Evolutionary conservation across 23 tunicate genomes (phyloP).

Genomic region (Styela plicata): DNA sequence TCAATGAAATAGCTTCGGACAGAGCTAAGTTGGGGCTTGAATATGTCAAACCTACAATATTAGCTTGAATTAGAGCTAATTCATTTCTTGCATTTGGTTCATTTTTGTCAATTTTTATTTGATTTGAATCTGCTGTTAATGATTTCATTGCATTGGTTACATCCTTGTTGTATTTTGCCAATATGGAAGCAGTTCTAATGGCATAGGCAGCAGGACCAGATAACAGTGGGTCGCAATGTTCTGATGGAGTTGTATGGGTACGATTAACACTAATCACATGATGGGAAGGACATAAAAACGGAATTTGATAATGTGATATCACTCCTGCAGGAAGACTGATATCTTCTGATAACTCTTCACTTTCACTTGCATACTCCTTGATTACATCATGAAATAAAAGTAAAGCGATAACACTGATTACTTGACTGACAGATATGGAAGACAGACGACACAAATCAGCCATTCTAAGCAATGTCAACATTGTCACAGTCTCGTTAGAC

Average conservation of each 20-base stretch:
- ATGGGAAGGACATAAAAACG: slow-evolving; percentile 69
- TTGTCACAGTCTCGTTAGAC: slow-evolving; percentile 34
- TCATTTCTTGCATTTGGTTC: slow-evolving; percentile 23
- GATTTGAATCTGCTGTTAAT: not conserved
- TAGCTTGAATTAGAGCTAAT: not conserved
- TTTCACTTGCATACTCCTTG: slow-evolving; percentile 16
- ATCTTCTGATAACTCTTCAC: slow-evolving; percentile 2
- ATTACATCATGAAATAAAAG: slow-evolving; percentile 67
- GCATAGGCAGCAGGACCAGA: slow-evolving; percentile 63
- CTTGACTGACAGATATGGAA: slow-evolving; percentile 32
- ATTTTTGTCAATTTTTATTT: slow-evolving; percentile 24
- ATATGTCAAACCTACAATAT: slow-evolving; percentile 16
- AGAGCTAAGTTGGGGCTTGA: slow-evolving; percentile 42
- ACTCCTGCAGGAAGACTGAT: slow-evolving; percentile 71
- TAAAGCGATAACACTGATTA: slow-evolving; percentile 47
- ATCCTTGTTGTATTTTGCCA: not conserved
- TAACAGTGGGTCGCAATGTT: slow-evolving; percentile 35
- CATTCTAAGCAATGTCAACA: slow-evolving; percentile 40
- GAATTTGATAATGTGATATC: slow-evolving; percentile 68
- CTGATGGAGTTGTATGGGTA: slow-evolving; percentile 32
- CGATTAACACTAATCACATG: slow-evolving; percentile 71
- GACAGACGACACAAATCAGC: slow-evolving; percentile 54
- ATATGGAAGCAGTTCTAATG: slow-evolving; percentile 17
- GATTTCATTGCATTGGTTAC: not conserved
- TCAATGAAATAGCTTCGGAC: slow-evolving; percentile 23